A percentile compares a stretch with the other conserved stretches of the same genome.
These are phyloP conservation scores for Oplegnathus fasciatus DNA, from an alignment of 2,113 vertebrate species.

Conservation along the genomic window DNA sequence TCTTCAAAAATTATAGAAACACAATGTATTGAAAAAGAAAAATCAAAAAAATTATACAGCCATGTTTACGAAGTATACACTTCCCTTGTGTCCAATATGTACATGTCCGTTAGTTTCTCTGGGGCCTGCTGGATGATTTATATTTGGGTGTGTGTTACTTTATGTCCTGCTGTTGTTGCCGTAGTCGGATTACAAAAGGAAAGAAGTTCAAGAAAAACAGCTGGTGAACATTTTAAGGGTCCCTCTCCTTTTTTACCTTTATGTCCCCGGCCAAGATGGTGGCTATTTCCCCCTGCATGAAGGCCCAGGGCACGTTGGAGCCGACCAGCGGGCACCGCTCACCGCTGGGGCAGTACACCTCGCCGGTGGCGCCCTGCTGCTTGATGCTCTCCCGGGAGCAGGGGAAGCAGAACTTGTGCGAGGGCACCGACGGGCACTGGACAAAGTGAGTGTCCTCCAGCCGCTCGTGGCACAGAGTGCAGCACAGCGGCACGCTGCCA, in stretches of 20 bases:
- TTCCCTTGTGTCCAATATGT: slow-evolving; percentile 92
- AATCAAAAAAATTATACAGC: slow-evolving; percentile 90
- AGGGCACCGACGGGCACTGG: slow-evolving; percentile 95
- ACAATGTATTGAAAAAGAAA: slow-evolving; percentile 92
- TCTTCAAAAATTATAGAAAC: slow-evolving; percentile 95
- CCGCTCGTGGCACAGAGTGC: slow-evolving; percentile 97
- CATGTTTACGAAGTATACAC: slow-evolving; percentile 94
- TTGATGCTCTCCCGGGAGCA: slow-evolving; percentile 99
- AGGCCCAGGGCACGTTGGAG: slow-evolving; percentile 97
- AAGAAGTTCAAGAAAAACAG: slow-evolving; percentile 60
- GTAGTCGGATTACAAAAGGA: slow-evolving; percentile 51
- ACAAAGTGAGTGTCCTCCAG: slow-evolving; percentile 99
- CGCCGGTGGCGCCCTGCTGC: slow-evolving; percentile 95
- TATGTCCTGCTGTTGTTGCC: slow-evolving; percentile 45
- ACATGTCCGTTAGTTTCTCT: slow-evolving; percentile 69
- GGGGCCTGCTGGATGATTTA: background rate
- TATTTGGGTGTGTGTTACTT: slow-evolving; percentile 23
- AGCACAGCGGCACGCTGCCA: slow-evolving; percentile 92
- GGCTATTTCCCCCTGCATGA: slow-evolving; percentile 98
- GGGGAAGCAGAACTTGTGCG: slow-evolving; percentile 98
- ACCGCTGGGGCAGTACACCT: slow-evolving; percentile 98
- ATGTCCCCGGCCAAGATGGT: slow-evolving; percentile 97
- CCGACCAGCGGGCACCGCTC: slow-evolving; percentile 96
- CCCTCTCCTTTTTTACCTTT: slow-evolving; percentile 97
- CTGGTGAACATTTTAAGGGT: slow-evolving; percentile 86